phyloP scores from a whole-genome alignment of 1,140 invertebrate species.

The Daktulosphaira vitifoliae region DNA sequence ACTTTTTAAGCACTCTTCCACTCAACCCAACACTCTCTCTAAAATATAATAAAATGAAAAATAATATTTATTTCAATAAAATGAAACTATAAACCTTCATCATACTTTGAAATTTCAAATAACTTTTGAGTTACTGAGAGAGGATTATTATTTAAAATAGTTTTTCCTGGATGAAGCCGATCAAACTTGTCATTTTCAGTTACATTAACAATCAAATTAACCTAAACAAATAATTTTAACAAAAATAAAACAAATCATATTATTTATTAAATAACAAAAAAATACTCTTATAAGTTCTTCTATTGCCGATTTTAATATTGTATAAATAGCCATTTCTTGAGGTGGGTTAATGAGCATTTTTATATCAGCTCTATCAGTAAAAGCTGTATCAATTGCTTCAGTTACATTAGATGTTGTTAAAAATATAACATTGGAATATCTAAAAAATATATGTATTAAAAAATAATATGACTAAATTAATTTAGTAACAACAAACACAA shows the following conservation, averaged over 20 bases:
- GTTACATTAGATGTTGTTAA: conserved; percentile 94
- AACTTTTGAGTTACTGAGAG: conserved; percentile 40
- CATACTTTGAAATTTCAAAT: conserved; percentile 40
- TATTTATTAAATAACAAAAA: no score
- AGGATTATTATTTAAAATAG: conserved; percentile 40
- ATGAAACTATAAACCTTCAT: conserved; percentile 43
- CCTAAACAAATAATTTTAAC: conserved; percentile 48
- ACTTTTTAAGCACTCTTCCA: conserved; percentile 73
- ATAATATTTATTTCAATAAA: conserved; percentile 46
- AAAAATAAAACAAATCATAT: conserved; percentile 34
- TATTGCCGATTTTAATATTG: conserved; percentile 71
- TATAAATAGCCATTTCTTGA: conserved; percentile 64
- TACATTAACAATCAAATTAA: conserved; percentile 34
- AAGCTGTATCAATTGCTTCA: conserved; percentile 85
- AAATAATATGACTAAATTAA: not conserved
- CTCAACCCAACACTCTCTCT: conserved; percentile 64
- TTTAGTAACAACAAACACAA: not conserved
- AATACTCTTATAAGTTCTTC: conserved; percentile 69
- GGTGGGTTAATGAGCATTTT: conserved; percentile 83
- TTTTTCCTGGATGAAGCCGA: conserved; percentile 3
- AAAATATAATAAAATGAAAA: conserved; percentile 39
- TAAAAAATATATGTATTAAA: no score
- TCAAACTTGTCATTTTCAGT: conserved; percentile 26
- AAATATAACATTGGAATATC: conserved; percentile 83
- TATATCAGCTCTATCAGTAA: conserved; percentile 92